Conservation (phyloP, 2,113 vertebrate genomes). For the human region DNA sequence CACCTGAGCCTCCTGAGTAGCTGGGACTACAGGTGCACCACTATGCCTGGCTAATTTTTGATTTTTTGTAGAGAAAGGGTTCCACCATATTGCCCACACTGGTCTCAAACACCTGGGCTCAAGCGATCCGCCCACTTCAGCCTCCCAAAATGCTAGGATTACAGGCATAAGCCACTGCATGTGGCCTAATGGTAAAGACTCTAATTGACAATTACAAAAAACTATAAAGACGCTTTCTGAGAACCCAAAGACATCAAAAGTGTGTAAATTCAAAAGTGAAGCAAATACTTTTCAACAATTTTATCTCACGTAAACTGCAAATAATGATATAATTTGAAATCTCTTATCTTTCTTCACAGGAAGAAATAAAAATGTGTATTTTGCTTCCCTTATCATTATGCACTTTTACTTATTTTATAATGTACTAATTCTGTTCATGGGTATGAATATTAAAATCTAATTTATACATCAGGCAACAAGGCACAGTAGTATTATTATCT, state of each 20-base stretch:
- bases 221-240: neutral
- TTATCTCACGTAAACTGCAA: neutral
- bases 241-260: neutral
- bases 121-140: accelerated
- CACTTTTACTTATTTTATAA: neutral
- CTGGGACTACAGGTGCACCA: too few relatives aligned
- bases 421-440: neutral
- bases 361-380: neutral
- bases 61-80: too few relatives aligned
- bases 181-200: neutral
- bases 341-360: neutral
- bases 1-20: too few relatives aligned
- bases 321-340: neutral
- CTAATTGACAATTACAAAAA: neutral
- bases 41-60: too few relatives aligned
- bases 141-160: too few relatives aligned
- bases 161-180: too few relatives aligned
- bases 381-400: neutral
- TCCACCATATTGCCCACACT: too few relatives aligned
- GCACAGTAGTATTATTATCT: neutral
- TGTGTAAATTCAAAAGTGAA: neutral
- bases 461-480: neutral
- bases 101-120: too few relatives aligned
- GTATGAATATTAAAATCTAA: conserved; percentile 29
- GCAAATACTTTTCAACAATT: neutral